phyloP scores from a whole-genome alignment of 2,888 invertebrate genomes.

The Dastarcus helophoroides region DNA sequence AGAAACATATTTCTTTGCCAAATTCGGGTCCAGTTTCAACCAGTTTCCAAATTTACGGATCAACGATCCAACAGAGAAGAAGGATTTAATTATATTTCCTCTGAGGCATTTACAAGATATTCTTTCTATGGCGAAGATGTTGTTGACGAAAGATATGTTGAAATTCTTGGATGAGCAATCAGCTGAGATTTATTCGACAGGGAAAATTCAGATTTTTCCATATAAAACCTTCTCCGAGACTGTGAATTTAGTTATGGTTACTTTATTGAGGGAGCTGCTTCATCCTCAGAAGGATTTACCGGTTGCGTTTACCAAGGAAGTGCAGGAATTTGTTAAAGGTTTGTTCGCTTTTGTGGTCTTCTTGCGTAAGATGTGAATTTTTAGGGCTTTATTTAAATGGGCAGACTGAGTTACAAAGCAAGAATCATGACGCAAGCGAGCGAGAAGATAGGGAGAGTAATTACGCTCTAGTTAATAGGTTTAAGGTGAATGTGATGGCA shows the following conservation, averaged over 20 bases:
- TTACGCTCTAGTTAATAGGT: conserved; percentile 73
- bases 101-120: conserved; percentile 73
- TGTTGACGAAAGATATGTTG: conserved; percentile 69
- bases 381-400: conserved; percentile 83
- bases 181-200: conserved; percentile 62
- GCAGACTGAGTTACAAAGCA: conserved; percentile 82
- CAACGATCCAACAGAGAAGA: conserved; percentile 59
- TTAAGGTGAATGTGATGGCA: conserved; percentile 91
- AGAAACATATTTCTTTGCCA: conserved; percentile 77
- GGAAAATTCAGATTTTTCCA: conserved; percentile 65
- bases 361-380: conserved; percentile 2
- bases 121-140: conserved; percentile 67
- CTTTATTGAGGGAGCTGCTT: conserved; percentile 77
- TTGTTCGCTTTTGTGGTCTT: no score
- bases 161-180: conserved; percentile 75
- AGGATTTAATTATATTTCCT: conserved; percentile 54
- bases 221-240: conserved; percentile 94
- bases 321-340: conserved; percentile 48
- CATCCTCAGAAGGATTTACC: conserved; percentile 86
- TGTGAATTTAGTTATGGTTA: conserved; percentile 84
- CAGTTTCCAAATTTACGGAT: conserved; percentile 76
- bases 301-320: conserved; percentile 82
- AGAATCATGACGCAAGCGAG: conserved; percentile 75
- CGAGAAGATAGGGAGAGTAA: conserved; percentile 72
- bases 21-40: conserved; percentile 88